A percentile compares a stretch with the other conserved stretches of the same genome.
Evolutionary conservation across 2,888 invertebrate genomes (phyloP).

Genomic region (Tricholauxania praeusta): DNA sequence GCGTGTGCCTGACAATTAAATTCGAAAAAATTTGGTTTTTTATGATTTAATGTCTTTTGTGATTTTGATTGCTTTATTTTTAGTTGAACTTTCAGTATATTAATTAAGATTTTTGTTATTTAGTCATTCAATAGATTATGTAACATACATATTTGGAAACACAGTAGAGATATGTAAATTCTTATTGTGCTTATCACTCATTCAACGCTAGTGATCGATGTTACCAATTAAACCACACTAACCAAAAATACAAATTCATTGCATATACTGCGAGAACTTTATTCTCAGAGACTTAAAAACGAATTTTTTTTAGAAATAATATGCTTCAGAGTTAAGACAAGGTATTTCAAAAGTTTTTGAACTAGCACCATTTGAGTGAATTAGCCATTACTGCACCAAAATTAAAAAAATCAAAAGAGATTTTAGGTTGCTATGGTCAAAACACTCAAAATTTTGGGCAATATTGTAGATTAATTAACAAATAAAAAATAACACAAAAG

Average conservation of each 20-base stretch:
- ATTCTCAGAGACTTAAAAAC: too few species aligned
- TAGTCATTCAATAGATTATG: not conserved
- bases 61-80: conserved; percentile 5
- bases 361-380: too few species aligned
- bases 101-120: not conserved
- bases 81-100: not conserved
- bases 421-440: too few species aligned
- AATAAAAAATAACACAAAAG: too few species aligned
- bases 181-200: conserved; percentile 1
- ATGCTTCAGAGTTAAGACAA: too few species aligned
- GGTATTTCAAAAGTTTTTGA: too few species aligned
- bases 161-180: not conserved
- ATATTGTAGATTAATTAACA: too few species aligned
- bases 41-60: not conserved
- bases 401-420: too few species aligned
- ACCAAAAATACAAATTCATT: not conserved
- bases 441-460: too few species aligned
- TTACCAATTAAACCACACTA: not conserved
- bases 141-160: not conserved
- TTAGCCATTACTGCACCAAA: too few species aligned
- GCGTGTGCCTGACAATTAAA: conserved; percentile 36
- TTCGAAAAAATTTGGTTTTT: not conserved
- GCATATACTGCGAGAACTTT: too few species aligned
- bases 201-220: not conserved
- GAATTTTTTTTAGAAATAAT: too few species aligned